Evolutionary conservation across 2,888 invertebrate genomes (phyloP).

Genomic region (Brachypalpus laphriformis): DNA sequence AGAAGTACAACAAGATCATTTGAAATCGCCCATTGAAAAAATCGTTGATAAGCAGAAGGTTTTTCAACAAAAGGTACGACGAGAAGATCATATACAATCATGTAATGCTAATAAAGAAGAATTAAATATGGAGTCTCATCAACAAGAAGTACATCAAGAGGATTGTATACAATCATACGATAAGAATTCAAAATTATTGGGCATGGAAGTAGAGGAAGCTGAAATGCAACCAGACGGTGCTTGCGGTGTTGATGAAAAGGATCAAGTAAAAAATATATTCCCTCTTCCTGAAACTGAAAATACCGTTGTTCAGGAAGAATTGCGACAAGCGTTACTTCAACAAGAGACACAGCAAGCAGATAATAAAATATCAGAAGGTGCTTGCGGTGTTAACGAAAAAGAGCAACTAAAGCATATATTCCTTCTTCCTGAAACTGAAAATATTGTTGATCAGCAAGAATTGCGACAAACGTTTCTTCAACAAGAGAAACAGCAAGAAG

Average conservation of each 20-base stretch:
- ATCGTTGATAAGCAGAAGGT: neutral
- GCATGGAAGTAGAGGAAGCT: too few species aligned
- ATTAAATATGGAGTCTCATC: neutral
- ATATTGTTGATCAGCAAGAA: neutral
- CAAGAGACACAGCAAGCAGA: too few species aligned
- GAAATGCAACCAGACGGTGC: too few species aligned
- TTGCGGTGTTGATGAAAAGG: too few species aligned
- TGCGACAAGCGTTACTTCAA: neutral
- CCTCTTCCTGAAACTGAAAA: too few species aligned
- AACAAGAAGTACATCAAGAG: neutral
- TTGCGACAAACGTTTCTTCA: neutral
- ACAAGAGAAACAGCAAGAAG: neutral
- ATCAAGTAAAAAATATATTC: too few species aligned
- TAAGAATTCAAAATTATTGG: neutral
- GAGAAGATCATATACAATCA: neutral
- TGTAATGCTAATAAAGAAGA: neutral
- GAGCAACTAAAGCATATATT: too few species aligned
- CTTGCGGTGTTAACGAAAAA: too few species aligned
- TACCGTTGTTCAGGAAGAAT: neutral
- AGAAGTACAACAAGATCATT: neutral
- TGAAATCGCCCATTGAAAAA: neutral
- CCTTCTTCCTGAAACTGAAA: too few species aligned
- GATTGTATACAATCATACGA: neutral
- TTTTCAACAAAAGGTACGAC: neutral
- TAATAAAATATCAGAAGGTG: too few species aligned